A percentile compares a stretch with the other conserved stretches of the same genome.
Conservation (phyloP, 2,888 invertebrate genomes). For the Erannis defoliaria region DNA sequence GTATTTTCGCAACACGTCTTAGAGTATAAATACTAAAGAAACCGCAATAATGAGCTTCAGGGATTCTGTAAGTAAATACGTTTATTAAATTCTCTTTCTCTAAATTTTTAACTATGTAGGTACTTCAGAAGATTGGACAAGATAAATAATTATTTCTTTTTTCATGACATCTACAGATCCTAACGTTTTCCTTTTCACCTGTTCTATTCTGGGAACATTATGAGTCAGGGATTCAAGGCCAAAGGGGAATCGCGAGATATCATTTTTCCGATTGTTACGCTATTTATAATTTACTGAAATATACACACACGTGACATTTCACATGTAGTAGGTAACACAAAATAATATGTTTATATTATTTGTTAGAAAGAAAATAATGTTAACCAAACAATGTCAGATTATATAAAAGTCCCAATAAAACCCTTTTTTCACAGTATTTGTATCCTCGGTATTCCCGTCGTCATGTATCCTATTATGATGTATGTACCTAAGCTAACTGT, state of each 20-base stretch:
- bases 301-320: conserved; percentile 6
- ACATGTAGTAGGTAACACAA: neutral
- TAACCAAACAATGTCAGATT: neutral
- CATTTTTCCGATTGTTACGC: conserved; percentile 57
- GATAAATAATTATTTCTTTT: too few relatives aligned
- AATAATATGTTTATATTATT: neutral
- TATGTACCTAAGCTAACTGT: conserved; percentile 51
- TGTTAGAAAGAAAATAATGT: neutral
- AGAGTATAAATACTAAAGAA: conserved; percentile 3
- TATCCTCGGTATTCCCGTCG: conserved; percentile 60
- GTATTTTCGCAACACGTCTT: conserved; percentile 6
- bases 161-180: conserved; percentile 48
- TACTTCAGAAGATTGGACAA: too few relatives aligned
- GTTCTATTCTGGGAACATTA: conserved; percentile 67
- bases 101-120: too few relatives aligned
- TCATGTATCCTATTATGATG: conserved; percentile 58
- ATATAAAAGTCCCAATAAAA: conserved; percentile 22
- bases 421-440: conserved; percentile 59
- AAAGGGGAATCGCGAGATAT: conserved; percentile 58
- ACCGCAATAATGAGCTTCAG: conserved; percentile 73
- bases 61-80: conserved; percentile 73
- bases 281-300: conserved; percentile 36
- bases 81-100: too few relatives aligned
- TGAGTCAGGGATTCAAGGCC: conserved; percentile 76
- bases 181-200: conserved; percentile 35